A percentile compares a stretch with the other conserved stretches of the same genome.
Evolutionary conservation across 2,113 vertebrate species (phyloP).

Genomic region (Sitta europaea): DNA sequence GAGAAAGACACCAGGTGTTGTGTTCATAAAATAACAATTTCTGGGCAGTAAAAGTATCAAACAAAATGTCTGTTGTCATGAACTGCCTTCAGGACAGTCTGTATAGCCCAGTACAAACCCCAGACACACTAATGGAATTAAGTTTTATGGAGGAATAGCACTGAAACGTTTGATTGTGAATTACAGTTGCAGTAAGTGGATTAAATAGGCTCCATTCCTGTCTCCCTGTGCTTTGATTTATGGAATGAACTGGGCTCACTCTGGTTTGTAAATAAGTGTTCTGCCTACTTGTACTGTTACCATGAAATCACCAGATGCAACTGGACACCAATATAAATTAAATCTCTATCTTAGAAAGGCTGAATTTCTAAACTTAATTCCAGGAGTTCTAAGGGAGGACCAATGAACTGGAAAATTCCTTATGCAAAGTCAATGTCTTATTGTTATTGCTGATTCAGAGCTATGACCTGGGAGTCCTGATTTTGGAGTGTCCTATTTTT

Average conservation of each 20-base stretch:
- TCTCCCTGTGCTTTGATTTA: neutral
- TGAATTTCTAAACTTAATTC: neutral
- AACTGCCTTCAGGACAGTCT: neutral
- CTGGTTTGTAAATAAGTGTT: neutral
- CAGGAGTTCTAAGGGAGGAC: neutral
- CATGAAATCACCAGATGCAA: neutral
- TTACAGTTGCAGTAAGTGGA: neutral
- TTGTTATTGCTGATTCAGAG: neutral
- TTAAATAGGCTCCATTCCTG: neutral
- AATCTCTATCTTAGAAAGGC: neutral
- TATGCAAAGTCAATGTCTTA: neutral
- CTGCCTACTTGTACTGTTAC: neutral
- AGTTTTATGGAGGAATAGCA: neutral
- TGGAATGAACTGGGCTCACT: neutral
- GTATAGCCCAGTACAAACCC: neutral
- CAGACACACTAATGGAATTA: neutral
- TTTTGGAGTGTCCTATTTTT: neutral
- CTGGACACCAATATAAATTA: neutral
- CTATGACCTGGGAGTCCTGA: neutral
- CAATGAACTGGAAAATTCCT: neutral
- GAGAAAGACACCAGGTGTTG: neutral
- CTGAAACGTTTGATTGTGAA: neutral
- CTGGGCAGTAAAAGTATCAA: neutral
- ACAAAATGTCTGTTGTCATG: neutral
- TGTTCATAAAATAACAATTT: neutral